Conservation (phyloP, 1,140 invertebrate species). For the Atta colombica region DNA sequence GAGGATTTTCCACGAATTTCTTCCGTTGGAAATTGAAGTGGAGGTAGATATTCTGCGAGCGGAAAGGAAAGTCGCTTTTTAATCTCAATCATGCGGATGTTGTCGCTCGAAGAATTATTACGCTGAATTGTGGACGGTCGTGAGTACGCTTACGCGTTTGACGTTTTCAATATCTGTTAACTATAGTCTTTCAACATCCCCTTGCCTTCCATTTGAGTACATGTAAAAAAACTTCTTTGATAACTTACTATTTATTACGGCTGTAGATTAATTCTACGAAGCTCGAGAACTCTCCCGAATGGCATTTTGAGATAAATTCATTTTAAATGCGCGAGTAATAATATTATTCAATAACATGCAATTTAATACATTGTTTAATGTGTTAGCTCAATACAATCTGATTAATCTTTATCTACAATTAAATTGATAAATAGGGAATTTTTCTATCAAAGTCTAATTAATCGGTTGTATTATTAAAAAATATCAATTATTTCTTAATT, state of each 20-base stretch:
- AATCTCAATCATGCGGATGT: constrained; percentile 28
- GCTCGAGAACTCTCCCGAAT: background rate
- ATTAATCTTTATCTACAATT: background rate
- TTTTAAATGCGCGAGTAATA: background rate
- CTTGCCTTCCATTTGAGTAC: background rate
- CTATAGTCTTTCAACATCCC: background rate
- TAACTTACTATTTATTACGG: background rate
- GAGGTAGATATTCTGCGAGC: background rate
- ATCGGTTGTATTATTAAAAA: background rate
- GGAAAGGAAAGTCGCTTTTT: background rate
- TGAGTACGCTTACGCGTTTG: background rate
- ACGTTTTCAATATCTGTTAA: constrained; percentile 5
- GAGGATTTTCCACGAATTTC: constrained; percentile 40
- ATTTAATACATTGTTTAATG: background rate
- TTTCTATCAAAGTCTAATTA: background rate
- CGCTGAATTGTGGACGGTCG: background rate
- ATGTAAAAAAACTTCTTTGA: constrained; percentile 4
- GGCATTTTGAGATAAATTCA: background rate
- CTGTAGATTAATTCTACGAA: background rate
- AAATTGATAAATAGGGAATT: background rate
- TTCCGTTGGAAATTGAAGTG: constrained; percentile 20
- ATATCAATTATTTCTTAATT: background rate
- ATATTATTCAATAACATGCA: background rate
- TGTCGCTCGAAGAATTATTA: constrained; percentile 19
- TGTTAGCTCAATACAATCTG: background rate